Evolutionary conservation across 2,113 vertebrate species (phyloP), one percentile per base, ranked within the genome.

Genomic region (Nesogale talazaci): DNA sequence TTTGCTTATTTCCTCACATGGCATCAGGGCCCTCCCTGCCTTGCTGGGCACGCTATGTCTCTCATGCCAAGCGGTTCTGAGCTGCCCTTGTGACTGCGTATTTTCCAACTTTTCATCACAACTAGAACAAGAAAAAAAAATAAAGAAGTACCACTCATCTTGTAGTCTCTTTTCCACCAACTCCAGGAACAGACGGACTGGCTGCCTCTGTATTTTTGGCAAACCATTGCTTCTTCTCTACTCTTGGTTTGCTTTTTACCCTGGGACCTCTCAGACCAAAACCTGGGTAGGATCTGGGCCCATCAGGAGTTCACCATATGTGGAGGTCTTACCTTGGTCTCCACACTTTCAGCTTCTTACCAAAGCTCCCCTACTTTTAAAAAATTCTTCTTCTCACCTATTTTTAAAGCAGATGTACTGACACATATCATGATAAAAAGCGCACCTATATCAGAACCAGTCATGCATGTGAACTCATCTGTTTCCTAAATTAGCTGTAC

Each of bases 201-300:
- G 46, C 27, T 25, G 16, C 31, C 0, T 0, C 20, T 67, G 38
- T 14, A 16, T 70, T 70, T 70, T 31, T 70, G 57, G 57, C 36
- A 27, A 6, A 27, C 2, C 19, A 23, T 46, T 6, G 8, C 74
- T 40, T 20, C 10, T 20, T 25, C 52, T 77, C 5, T 6, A 25
- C 38, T 20, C 46, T 31, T 5, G 0, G 1, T 22, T 69, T 23
- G 4, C 15, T 31, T 38, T 46, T 70, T 34, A 0, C 25, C 46
- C 1, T 70, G 0, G 4, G 74, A 52, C 2, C 1, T 29, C 4
- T 10, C 0, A 29, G 15, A 17, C 57, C 42, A 34, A 22, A 3
- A 12, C 16, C n/a, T 12, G 6, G 42, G 67, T 15, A 23, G n/a
- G 34, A 52, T 31, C 29, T 11, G 42, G 14, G 42, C 29, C 42